These are phyloP conservation scores for Dorcus hopei DNA, from an alignment of 2,888 invertebrate species.

Conservation along the genomic window DNA sequence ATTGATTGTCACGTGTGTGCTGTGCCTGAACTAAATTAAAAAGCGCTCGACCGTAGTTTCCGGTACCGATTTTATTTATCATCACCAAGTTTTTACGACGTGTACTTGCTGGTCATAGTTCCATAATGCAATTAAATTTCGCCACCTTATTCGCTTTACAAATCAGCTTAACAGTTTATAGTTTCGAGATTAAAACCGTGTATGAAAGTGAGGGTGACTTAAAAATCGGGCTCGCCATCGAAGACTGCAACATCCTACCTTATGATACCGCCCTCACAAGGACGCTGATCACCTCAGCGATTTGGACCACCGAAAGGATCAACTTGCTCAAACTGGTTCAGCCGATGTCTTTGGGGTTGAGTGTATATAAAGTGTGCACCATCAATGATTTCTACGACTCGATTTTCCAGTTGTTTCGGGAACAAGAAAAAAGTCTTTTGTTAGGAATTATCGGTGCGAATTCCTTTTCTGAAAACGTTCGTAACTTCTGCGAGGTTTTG, in stretches of 20 bases:
- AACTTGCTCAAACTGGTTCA: slow-evolving; percentile 35
- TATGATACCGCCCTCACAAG: slow-evolving; percentile 21
- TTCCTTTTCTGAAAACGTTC: slow-evolving; percentile 27
- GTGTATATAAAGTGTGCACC: slow-evolving; percentile 37
- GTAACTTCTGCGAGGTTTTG: slow-evolving; percentile 36
- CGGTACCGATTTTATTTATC: no score
- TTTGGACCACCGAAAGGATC: slow-evolving; percentile 41
- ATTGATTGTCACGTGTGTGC: no score
- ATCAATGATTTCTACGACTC: slow-evolving; percentile 36
- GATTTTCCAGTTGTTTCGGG: slow-evolving; percentile 36
- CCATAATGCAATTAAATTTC: no score
- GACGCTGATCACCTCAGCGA: slow-evolving; percentile 37
- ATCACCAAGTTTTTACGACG: no score
- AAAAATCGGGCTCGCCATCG: slow-evolving; percentile 37
- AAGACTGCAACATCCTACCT: slow-evolving; percentile 30
- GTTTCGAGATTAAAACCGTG: slow-evolving; percentile 18
- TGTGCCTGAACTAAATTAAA: no score
- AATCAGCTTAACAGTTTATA: not conserved
- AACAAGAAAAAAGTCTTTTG: slow-evolving; percentile 23
- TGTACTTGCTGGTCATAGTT: no score
- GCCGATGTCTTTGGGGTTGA: slow-evolving; percentile 35
- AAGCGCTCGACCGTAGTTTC: no score
- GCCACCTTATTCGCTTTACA: no score
- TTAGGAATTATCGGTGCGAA: slow-evolving; percentile 35
- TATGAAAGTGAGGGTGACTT: slow-evolving; percentile 34